Conservation (phyloP, 1,140 invertebrate genomes). For the Drosophila biarmipes region DNA sequence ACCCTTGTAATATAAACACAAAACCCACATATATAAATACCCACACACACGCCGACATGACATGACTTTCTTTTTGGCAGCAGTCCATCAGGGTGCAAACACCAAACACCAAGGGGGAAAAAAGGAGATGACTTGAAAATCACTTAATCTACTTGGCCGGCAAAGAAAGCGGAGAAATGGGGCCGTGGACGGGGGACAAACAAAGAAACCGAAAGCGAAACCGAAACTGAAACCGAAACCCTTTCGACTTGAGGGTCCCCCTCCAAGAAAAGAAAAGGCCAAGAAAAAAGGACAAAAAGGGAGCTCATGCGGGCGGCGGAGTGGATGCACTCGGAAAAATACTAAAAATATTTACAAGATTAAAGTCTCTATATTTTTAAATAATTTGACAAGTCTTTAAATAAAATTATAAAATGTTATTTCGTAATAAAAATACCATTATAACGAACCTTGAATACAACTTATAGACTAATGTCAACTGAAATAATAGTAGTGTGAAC, state of each 20-base stretch:
- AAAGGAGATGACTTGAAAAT: conserved; percentile 82
- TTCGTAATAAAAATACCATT: too few species aligned
- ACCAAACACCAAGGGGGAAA: conserved; percentile 13
- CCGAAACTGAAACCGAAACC: conserved; percentile 60
- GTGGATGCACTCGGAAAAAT: conserved; percentile 5
- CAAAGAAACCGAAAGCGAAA: conserved; percentile 52
- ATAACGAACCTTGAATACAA: too few species aligned
- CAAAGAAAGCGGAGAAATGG: conserved; percentile 31
- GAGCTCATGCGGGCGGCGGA: conserved; percentile 12
- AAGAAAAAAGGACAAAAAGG: conserved; percentile 44
- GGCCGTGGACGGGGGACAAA: conserved; percentile 26
- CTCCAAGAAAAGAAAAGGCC: conserved; percentile 11
- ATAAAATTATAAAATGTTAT: too few species aligned
- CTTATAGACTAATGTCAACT: too few species aligned
- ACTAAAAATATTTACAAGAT: too few species aligned
- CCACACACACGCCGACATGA: conserved; percentile 47
- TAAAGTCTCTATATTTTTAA: too few species aligned
- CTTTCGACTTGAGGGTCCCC: conserved; percentile 42
- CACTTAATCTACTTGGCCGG: conserved; percentile 75
- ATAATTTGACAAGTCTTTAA: too few species aligned
- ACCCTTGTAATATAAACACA: conserved; percentile 83
- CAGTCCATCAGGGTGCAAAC: conserved; percentile 66
- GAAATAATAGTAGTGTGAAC: too few species aligned
- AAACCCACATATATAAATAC: conserved; percentile 22
- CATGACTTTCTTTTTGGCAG: conserved; percentile 78